Evolutionary conservation across 2,113 vertebrate genomes (phyloP).

Genomic region (Microcebus lehilahytsara): DNA sequence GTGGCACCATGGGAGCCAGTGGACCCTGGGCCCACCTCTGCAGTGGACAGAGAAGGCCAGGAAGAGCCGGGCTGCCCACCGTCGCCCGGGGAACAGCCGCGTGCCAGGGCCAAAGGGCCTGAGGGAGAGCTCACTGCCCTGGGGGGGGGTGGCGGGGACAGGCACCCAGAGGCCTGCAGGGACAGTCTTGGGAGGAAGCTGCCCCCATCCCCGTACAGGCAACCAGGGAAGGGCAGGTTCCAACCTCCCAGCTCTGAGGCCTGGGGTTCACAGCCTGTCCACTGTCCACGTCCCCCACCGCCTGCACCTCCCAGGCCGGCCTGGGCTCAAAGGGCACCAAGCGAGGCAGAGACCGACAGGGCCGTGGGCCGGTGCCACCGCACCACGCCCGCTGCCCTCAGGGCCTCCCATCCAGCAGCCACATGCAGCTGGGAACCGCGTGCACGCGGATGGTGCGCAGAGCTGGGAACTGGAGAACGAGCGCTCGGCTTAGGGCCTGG

Average conservation of each 20-base stretch:
- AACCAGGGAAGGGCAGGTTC: not conserved
- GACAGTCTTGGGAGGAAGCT: not conserved
- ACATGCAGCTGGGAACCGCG: not conserved
- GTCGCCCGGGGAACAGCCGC: not conserved
- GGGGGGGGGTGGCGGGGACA: fast-evolving
- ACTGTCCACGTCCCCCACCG: not conserved
- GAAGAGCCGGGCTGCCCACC: not conserved
- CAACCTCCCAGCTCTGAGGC: not conserved
- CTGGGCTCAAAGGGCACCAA: not conserved
- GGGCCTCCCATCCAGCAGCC: not conserved
- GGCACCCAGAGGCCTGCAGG: fast-evolving
- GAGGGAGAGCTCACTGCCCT: not conserved
- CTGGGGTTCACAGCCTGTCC: not conserved
- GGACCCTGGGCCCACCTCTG: not conserved
- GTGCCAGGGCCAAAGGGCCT: fast-evolving
- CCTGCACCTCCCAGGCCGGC: not conserved
- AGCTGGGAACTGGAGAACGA: not conserved
- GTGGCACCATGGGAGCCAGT: not conserved
- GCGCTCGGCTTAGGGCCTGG: not conserved
- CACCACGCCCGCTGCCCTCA: not conserved
- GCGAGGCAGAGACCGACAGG: not conserved
- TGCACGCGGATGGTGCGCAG: not conserved
- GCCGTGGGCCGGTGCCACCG: not conserved
- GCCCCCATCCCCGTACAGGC: not conserved
- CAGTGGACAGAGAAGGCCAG: not conserved